Evolutionary conservation across 2,797 vertebrate species (phyloP).

Genomic region (Lophotriccus pileatus): DNA sequence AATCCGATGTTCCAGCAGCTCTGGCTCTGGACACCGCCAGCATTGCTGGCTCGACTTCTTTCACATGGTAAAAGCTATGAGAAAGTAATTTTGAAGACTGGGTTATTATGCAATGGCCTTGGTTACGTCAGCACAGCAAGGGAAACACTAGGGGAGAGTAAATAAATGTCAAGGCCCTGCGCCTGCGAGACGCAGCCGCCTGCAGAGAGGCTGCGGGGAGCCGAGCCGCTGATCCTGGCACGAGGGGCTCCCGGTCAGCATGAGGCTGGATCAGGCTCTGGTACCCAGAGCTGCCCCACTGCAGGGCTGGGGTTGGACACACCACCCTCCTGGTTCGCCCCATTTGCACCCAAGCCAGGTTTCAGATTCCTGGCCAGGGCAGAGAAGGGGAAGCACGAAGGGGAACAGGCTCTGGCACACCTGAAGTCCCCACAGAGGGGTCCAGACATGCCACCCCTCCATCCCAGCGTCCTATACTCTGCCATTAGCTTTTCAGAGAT

Average conservation of each 20-base stretch:
- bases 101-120: not conserved
- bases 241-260: fast-evolving
- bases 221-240: fast-evolving
- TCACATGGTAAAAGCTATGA: not conserved
- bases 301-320: not conserved
- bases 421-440: not conserved
- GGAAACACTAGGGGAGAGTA: not conserved
- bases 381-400: not conserved
- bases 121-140: not conserved
- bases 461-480: not conserved
- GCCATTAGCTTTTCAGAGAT: not conserved
- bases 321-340: not conserved
- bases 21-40: not conserved
- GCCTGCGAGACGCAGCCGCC: not conserved
- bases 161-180: not conserved
- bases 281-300: not conserved
- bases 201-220: not conserved
- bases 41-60: not conserved
- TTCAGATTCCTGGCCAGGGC: not conserved
- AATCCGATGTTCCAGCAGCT: not conserved
- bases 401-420: not conserved
- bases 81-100: not conserved
- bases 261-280: not conserved
- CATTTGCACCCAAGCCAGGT: not conserved
- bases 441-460: not conserved